Conservation (phyloP, 2,797 vertebrate genomes). For the Pangasius macronema region DNA sequence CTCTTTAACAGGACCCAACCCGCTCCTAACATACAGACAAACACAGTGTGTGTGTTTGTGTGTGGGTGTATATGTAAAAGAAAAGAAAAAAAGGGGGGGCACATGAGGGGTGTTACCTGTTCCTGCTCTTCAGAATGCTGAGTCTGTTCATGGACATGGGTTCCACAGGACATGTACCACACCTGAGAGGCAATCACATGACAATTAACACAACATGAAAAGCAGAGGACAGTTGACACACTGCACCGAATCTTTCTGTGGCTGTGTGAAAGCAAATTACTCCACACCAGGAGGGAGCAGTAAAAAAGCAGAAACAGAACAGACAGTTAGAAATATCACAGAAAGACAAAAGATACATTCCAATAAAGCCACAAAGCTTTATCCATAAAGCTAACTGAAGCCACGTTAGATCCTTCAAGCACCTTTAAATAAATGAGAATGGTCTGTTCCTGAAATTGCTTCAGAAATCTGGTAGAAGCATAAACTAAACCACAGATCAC, state of each 20-base stretch:
- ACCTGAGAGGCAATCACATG: slow-evolving; percentile 70
- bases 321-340: too few species aligned
- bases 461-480: background rate
- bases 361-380: too few species aligned
- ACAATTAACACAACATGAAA: background rate
- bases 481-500: background rate
- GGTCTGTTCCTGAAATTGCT: background rate
- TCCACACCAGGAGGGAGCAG: background rate
- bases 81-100: background rate
- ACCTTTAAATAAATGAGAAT: background rate
- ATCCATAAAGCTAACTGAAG: background rate
- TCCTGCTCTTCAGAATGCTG: slow-evolving; percentile 86
- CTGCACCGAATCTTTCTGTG: background rate
- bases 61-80: background rate
- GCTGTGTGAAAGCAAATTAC: background rate
- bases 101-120: slow-evolving; percentile 75
- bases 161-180: slow-evolving; percentile 84
- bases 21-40: slow-evolving; percentile 75
- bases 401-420: background rate
- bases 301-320: too few species aligned
- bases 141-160: slow-evolving; percentile 87
- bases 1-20: slow-evolving; percentile 87
- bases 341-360: background rate
- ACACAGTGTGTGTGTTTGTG: background rate
- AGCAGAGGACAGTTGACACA: background rate